Evolutionary conservation across 92 coral and sea anemone genomes (phyloP).

Genomic region (Porites divaricata): DNA sequence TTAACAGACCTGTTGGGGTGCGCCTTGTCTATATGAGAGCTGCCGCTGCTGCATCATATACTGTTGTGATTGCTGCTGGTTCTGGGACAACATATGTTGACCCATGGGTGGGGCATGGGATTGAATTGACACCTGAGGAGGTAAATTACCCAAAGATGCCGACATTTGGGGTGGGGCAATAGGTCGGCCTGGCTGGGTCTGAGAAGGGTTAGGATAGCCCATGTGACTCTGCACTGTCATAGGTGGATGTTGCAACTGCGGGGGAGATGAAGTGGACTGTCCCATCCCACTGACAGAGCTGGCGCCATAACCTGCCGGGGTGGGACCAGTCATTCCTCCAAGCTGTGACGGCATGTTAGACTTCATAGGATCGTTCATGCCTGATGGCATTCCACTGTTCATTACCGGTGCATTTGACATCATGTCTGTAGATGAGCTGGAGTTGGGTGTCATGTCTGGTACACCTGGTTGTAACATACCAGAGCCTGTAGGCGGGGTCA

Average conservation of each 20-base stretch:
- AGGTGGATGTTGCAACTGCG: constrained; percentile 86
- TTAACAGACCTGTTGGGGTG: constrained; percentile 79
- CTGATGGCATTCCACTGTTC: constrained; percentile 53
- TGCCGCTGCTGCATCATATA: constrained; percentile 91
- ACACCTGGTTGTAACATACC: constrained; percentile 67
- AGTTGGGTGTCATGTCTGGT: constrained; percentile 54
- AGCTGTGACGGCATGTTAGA: constrained; percentile 50
- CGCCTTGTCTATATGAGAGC: constrained; percentile 81
- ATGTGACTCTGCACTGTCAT: constrained; percentile 70
- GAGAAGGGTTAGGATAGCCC: constrained; percentile 70
- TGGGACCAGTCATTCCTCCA: constrained; percentile 67
- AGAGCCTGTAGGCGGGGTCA: constrained; percentile 64
- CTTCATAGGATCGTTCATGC: constrained; percentile 58
- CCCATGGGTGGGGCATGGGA: constrained; percentile 75
- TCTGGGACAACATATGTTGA: constrained; percentile 89
- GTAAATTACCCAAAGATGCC: constrained; percentile 61
- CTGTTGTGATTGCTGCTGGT: constrained; percentile 87
- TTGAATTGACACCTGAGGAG: constrained; percentile 74
- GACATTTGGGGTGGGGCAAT: constrained; percentile 70
- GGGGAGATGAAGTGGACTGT: constrained; percentile 73
- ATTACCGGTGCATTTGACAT: constrained; percentile 44
- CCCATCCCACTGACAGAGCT: constrained; percentile 62
- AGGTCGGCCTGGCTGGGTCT: constrained; percentile 64
- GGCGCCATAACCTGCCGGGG: constrained; percentile 57
- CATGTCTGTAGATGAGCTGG: constrained; percentile 62